phyloP scores from a whole-genome alignment of 2,113 vertebrate genomes.

The Cairina moschata region DNA sequence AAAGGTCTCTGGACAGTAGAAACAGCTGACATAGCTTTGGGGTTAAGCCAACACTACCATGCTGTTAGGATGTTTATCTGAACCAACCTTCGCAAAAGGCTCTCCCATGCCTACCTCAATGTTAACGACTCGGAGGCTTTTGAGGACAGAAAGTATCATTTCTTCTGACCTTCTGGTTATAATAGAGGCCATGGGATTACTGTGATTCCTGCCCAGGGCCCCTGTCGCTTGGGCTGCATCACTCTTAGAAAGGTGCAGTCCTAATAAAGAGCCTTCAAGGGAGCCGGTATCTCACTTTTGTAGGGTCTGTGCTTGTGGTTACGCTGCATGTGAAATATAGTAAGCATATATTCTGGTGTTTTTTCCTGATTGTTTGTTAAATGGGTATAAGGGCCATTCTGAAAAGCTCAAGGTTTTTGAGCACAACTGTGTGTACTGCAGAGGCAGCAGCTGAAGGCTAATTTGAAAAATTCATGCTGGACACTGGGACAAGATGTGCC shows the following conservation, averaged over 20 bases:
- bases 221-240: background rate
- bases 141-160: constrained; percentile 26
- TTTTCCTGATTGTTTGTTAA: constrained; percentile 1
- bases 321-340: background rate
- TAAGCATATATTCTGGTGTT: background rate
- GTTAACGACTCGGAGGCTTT: constrained; percentile 8
- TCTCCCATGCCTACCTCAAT: constrained; percentile 37
- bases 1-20: constrained; percentile 59
- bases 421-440: constrained; percentile 3
- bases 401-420: constrained; percentile 46
- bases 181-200: background rate
- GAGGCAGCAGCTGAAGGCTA: constrained; percentile 62
- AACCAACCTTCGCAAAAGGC: background rate
- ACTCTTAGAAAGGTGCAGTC: background rate
- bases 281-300: background rate
- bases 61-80: constrained; percentile 68
- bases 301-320: rapidly evolving
- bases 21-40: constrained; percentile 66
- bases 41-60: constrained; percentile 57
- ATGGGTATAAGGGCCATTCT: background rate
- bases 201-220: background rate
- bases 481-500: constrained; percentile 49
- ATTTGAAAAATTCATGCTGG: constrained; percentile 64
- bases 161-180: constrained; percentile 33
- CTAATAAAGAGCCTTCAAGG: background rate